Conservation (phyloP, 2,888 invertebrate genomes). For the Aleiodes leptofemur region DNA sequence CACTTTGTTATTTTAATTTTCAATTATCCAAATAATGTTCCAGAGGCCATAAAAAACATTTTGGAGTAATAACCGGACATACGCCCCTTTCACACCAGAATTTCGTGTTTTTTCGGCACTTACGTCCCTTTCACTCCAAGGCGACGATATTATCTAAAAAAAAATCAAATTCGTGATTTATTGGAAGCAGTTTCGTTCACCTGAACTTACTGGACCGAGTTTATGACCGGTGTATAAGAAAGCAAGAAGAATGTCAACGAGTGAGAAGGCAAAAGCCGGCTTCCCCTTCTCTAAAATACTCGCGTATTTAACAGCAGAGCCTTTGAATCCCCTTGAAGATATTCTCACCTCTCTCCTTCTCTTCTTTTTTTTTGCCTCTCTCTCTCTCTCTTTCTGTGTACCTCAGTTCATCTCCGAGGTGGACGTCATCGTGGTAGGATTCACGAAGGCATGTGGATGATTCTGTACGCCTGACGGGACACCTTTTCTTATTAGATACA, state of each 20-base stretch:
- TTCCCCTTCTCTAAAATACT: constrained; percentile 21
- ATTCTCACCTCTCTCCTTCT: background rate
- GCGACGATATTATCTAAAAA: too few relatives aligned
- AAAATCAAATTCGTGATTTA: constrained; percentile 10
- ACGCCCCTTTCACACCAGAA: too few relatives aligned
- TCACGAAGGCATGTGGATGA: constrained; percentile 21
- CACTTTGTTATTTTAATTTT: too few relatives aligned
- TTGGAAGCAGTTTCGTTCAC: constrained; percentile 6
- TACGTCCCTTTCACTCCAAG: too few relatives aligned
- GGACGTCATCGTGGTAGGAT: constrained; percentile 18
- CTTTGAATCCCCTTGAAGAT: constrained; percentile 15
- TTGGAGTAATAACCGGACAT: too few relatives aligned
- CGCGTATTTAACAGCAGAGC: constrained; percentile 3
- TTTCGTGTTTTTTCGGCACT: too few relatives aligned
- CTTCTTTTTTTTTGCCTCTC: too few relatives aligned
- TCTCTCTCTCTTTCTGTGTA: background rate
- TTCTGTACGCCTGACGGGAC: constrained; percentile 17
- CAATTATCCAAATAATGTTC: too few relatives aligned
- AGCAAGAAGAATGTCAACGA: constrained; percentile 15
- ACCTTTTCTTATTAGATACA: constrained; percentile 2
- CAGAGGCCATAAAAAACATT: too few relatives aligned
- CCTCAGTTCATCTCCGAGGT: background rate
- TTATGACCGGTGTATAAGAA: background rate
- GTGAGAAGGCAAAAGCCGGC: constrained; percentile 6
- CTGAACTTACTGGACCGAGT: constrained; percentile 19